A percentile compares a stretch with the other conserved stretches of the same genome.
These are phyloP conservation scores for Pipistrellus kuhlii DNA, from an alignment of 2,797 vertebrate genomes.

Conservation along the genomic window DNA sequence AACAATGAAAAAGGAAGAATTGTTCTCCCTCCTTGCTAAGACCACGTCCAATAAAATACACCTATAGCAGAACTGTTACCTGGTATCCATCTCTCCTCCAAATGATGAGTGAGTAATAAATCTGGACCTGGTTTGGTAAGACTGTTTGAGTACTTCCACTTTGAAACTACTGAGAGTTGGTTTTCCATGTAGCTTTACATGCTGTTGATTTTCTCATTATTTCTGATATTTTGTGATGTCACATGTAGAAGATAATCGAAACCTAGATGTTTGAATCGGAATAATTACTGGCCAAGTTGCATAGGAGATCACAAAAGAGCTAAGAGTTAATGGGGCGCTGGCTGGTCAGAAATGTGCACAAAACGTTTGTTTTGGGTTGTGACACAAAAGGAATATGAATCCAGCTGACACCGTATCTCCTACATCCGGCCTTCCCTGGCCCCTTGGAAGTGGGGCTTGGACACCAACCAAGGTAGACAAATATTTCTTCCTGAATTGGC, in stretches of 20 bases:
- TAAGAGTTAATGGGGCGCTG: neutral
- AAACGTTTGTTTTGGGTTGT: slow-evolving; percentile 43
- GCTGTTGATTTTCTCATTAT: slow-evolving; percentile 52
- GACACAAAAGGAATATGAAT: neutral
- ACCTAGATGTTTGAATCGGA: slow-evolving; percentile 33
- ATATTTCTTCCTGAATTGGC: neutral
- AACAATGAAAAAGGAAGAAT: slow-evolving; percentile 18
- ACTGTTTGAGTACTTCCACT: slow-evolving; percentile 59
- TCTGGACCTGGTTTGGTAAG: slow-evolving; percentile 52
- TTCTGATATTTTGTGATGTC: slow-evolving; percentile 28
- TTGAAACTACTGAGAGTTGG: slow-evolving; percentile 58
- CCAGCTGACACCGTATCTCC: neutral
- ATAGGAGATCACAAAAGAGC: slow-evolving; percentile 21
- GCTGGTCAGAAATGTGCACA: slow-evolving; percentile 38
- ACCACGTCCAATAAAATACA: neutral
- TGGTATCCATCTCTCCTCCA: slow-evolving; percentile 32
- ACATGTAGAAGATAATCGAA: slow-evolving; percentile 53
- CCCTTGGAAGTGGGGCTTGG: neutral
- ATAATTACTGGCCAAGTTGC: slow-evolving; percentile 56
- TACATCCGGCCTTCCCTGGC: neutral
- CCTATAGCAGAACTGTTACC: neutral
- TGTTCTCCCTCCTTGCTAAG: slow-evolving; percentile 5
- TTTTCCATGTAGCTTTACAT: slow-evolving; percentile 60
- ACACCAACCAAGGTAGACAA: neutral
- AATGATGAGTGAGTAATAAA: slow-evolving; percentile 43